Evolutionary conservation across 2,888 invertebrate species (phyloP), one percentile per base, ranked within the genome.

Genomic region (Coelopa pilipes): DNA sequence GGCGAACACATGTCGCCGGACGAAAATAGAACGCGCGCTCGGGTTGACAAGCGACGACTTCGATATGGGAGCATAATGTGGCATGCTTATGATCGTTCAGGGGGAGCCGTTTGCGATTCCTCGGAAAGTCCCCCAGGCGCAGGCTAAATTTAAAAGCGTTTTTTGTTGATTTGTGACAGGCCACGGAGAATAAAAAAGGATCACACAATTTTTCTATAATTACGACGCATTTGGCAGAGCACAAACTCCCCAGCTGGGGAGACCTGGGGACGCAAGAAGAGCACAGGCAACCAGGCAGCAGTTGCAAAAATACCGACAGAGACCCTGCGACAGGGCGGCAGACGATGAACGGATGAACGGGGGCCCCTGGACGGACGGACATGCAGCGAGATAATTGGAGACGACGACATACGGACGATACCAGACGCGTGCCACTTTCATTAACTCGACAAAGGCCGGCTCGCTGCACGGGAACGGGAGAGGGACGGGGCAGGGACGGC

Each of bases 341-440:
- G 34, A 34, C 34, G 34, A 34, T 7, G 34, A 34, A 34, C 34
- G 34, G 34, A 34, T 34, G n/a, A n/a, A n/a, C n/a, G n/a, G n/a
- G n/a, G n/a, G n/a, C n/a, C n/a, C n/a, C n/a, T n/a, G 34, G 34
- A 7, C 34, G 7, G 34, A 34, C 34, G 7, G 34, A 34, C 34
- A 34, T 2, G 7, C 34, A 34, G 34, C 34, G 34, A 34, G 34
- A 34, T 34, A 34, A 34, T 4, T 46, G 19, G 45, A 34, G 70
- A 66, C 65, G 49, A 68, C 70, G 71, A 74, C 55, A 70, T 77
- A 75, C 70, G 74, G 77, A 75, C 74, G 81, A 83, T 83, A 80
- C 80, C 80, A 82, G 84, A 83, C 84, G 83, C 84, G 84, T 85
- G 84, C 82, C 83, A 83, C 76, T 75, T 77, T 71, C 73, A 59